Percentiles rank a stretch among this genome's conserved stretches.
These are phyloP conservation scores for Sebastiscus tertius DNA, from an alignment of 2,797 vertebrate genomes.

Conservation along the genomic window DNA sequence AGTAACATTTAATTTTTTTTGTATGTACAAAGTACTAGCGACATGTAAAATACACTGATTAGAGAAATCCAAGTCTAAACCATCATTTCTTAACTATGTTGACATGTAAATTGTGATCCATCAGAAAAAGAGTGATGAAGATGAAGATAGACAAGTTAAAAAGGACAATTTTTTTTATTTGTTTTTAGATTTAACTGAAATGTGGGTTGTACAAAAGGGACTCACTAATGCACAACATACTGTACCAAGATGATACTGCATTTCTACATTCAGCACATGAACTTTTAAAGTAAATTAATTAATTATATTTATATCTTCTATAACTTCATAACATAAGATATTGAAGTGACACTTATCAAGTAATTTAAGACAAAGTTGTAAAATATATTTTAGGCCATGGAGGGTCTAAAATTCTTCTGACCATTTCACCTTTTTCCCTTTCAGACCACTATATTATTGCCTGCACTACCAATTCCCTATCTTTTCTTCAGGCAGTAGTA, in stretches of 20 bases:
- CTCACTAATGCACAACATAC: not conserved
- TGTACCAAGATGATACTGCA: not conserved
- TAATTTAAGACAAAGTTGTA: not conserved
- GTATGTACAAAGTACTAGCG: too few species aligned
- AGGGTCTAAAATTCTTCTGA: not conserved
- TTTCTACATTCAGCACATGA: not conserved
- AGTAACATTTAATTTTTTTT: too few species aligned
- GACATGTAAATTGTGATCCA: not conserved
- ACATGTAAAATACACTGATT: too few species aligned
- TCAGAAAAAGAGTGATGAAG: not conserved
- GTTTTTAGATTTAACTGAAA: too few species aligned
- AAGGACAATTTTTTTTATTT: not conserved
- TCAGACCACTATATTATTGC: not conserved
- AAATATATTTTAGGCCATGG: not conserved
- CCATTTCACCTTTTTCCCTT: not conserved
- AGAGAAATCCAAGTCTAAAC: not conserved
- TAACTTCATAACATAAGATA: not conserved
- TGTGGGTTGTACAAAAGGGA: not conserved
- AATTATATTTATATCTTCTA: not conserved
- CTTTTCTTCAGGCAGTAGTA: conserved; percentile 15
- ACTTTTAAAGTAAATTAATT: not conserved
- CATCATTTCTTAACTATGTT: not conserved
- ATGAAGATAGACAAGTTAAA: not conserved
- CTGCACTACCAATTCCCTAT: not conserved
- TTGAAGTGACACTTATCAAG: not conserved